Percentiles rank a stretch among this genome's conserved stretches.
Evolutionary conservation across 2,888 invertebrate genomes (phyloP).

Genomic region (Cylloceria caligata): DNA sequence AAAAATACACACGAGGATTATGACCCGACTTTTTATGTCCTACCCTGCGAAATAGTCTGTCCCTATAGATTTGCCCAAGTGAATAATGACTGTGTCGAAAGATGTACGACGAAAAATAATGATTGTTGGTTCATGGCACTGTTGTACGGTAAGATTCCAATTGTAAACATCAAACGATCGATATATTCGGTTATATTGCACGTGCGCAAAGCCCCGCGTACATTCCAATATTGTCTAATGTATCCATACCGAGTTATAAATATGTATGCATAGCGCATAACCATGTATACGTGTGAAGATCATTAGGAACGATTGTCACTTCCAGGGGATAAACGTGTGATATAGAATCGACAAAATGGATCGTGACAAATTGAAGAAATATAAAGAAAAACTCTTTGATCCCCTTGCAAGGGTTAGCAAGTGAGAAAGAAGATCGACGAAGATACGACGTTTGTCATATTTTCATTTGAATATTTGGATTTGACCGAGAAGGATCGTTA

Average conservation of each 20-base stretch:
- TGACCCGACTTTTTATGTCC: not conserved
- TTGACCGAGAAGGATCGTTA: not conserved
- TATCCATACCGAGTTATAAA: not conserved
- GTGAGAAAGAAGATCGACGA: not conserved
- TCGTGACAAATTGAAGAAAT: slow-evolving; percentile 16
- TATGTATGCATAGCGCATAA: not conserved
- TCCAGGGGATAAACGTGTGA: slow-evolving; percentile 13
- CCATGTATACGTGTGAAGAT: not conserved
- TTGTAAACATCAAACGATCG: slow-evolving; percentile 21
- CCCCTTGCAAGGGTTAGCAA: slow-evolving; percentile 12
- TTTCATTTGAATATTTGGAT: slow-evolving; percentile 16
- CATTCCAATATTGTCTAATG: not conserved
- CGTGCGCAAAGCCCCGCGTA: slow-evolving; percentile 18
- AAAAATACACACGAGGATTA: slow-evolving; percentile 1
- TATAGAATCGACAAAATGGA: slow-evolving; percentile 4
- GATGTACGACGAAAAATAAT: not conserved
- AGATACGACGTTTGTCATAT: not conserved
- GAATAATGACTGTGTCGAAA: not conserved
- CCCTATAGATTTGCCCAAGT: not conserved
- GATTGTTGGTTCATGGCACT: not conserved
- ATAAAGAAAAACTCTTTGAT: not conserved
- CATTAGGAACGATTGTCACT: slow-evolving; percentile 15
- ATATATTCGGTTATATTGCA: slow-evolving; percentile 16
- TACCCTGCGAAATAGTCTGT: not conserved
- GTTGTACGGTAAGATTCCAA: not conserved